Evolutionary conservation across 2,888 invertebrate species (phyloP).

Genomic region (Anticlea derivata): DNA sequence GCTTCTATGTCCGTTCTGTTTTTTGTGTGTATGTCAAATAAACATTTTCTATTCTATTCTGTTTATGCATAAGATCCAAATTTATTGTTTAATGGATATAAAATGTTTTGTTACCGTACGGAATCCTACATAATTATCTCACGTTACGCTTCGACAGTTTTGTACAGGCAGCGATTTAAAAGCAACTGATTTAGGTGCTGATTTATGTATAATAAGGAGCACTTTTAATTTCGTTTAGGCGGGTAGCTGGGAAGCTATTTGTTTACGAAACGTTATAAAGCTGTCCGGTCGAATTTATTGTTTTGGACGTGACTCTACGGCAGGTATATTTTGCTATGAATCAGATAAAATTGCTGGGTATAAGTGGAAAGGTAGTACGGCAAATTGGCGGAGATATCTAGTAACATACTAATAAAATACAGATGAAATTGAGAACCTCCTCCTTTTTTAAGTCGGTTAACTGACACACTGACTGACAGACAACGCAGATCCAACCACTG

Average conservation of each 20-base stretch:
- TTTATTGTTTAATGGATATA: too few relatives aligned
- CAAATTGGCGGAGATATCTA: too few relatives aligned
- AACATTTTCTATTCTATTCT: too few relatives aligned
- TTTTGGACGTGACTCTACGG: slow-evolving; percentile 36
- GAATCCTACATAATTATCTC: slow-evolving; percentile 17
- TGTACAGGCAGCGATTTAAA: slow-evolving; percentile 38
- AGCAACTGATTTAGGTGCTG: slow-evolving; percentile 56
- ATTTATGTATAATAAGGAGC: slow-evolving; percentile 71
- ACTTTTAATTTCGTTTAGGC: slow-evolving; percentile 72
- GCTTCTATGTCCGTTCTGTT: too few relatives aligned
- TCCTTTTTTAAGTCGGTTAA: too few relatives aligned
- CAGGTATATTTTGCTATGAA: slow-evolving; percentile 12
- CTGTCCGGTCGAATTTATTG: slow-evolving; percentile 68
- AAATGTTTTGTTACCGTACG: background rate
- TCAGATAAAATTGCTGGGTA: slow-evolving; percentile 1
- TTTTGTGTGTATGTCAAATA: too few relatives aligned
- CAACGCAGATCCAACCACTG: too few relatives aligned
- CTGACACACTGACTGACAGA: too few relatives aligned
- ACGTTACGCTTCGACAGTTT: slow-evolving; percentile 27
- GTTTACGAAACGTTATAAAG: slow-evolving; percentile 59
- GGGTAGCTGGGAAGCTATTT: slow-evolving; percentile 60
- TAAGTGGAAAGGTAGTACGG: background rate
- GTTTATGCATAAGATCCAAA: too few relatives aligned
- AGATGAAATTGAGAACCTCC: too few relatives aligned
- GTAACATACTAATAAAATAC: too few relatives aligned